Base-by-base conservation (phyloP, 2,888 invertebrate species). In the Nesidiocoris tenuis region DNA sequence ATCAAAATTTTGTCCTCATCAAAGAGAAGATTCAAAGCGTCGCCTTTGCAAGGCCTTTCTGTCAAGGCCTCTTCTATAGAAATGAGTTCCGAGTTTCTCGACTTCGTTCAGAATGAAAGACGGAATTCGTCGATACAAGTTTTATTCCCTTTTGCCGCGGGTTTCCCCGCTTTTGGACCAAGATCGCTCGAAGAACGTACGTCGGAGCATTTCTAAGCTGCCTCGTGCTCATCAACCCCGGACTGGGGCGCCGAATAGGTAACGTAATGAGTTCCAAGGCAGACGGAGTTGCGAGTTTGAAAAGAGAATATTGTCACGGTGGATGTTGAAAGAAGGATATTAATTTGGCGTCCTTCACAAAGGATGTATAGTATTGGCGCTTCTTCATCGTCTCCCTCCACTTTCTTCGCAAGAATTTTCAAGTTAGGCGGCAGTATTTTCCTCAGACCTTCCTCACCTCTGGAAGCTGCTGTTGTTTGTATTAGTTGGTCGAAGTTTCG, bases 341-440 rank as follows among this genome's bases (percentile, higher is more conserved):
- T 65, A 39, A 65, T 65, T 25, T 65, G 39, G 65, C 18, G n/a
- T n/a, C n/a, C n/a, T 9, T 25, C 65, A 65, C 12, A 24, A 65
- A 39, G 17, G 39, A 65, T 18, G n/a, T 65, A 39, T 39, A 39
- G 25, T 65, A 39, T 65, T 65, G 65, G 39, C 17, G 65, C 65
- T 39, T 12, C 1, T 39, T 18, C 39, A 12, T 7, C 3, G 39
- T 12, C 5, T 39, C 12, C 39, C 12, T 39, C n/a, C n/a, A n/a
- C 39, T 39, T 39, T 39, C 39, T 39, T 39, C 12, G 39, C 39
- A 39, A 39, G 39, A 7, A 39, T 39, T 39, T 39, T 39, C 5
- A 39, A 39, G 39, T 7, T 7, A 39, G 5, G 39, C n/a, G n/a
- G n/a, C n/a, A n/a, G n/a, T n/a, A n/a, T n/a, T n/a, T n/a, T n/a